Evolutionary conservation across 2,113 vertebrate species (phyloP), one percentile per base, ranked within the genome.

Genomic region (Nycticryphes semicollaris): DNA sequence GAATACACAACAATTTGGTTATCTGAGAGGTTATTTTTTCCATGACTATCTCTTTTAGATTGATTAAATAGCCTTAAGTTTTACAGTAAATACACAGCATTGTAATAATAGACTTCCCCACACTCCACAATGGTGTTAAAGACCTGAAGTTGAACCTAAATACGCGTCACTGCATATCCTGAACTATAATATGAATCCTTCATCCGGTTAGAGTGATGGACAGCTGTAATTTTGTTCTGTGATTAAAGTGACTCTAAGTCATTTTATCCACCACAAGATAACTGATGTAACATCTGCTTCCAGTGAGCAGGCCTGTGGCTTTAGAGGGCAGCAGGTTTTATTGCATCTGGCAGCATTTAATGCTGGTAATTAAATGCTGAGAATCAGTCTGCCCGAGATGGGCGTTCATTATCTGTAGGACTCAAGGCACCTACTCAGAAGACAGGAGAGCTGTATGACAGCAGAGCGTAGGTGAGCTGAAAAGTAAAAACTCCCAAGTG

Each of bases 181-280:
- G 60, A 91, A 76, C 53, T 85, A 37, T 56, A 53, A 92, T 57
- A 73, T 30, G 22, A 76, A 41, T 72, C 74, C 50, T 90, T 82
- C 45, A 53, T 83, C 54, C 39, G 73, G 57, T 79, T 76, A 77
- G 30, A 48, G 50, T 30, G 67, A 75, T 68, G 57, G 53, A 73
- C 43, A 90, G 82, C 30, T 56, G 48, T 94, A 85, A 72, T 85
- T 94, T 94, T 93, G 69, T 90, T 87, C 82, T 66, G 77, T 75
- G 48, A 93, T 89, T 89, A 56, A 93, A 93, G 60, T 59, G 56
- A 69, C 51, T 50, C 60, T 18, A 62, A 81, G 83, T 86, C 22
- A 70, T 91, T 92, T 84, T 48, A 94, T 89, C 48, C 47, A 31
- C 84, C 89, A 51, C 89, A 94, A 54, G 94, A 75, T 92, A 56